Base-by-base conservation (phyloP, 2,888 invertebrate genomes). In the Harpalus rubripes region DNA sequence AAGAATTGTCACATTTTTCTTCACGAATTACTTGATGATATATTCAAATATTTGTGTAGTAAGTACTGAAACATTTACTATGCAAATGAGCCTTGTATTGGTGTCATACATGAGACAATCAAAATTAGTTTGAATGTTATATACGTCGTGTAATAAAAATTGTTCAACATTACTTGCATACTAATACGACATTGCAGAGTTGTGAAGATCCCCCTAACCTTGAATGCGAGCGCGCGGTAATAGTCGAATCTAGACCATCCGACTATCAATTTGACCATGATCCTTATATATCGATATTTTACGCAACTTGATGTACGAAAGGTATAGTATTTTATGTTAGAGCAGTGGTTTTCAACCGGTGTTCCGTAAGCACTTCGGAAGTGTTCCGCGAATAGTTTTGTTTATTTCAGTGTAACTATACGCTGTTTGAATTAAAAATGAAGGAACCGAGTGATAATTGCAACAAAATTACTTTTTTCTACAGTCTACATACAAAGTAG, bases 191-290 rank as follows among this genome's bases (percentile, higher is more conserved):
- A 52, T 52, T 52, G 44, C 44, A 12, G 44, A 52, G 44, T 5
- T 32, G 32, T 52, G 44, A 52, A 52, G 44, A 52, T 52, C 44
- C 44, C 44, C n/a, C 26, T 65, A 68, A 81, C 81, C 81, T 81
- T 81, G 81, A 81, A 44, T 68, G 44, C 81, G 65, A 81, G 81
- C 65, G 68, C 65, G 41, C 63, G 39, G 81, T 81, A 81, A 68
- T 81, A 81, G 65, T 32, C 63, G 65, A 81, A 81, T 63, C 65
- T 81, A 81, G 81, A 52, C 52, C 81, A 81, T 52, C 81, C 81
- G 81, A 65, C 81, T 65, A 81, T 65, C 41, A 81, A 52, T 81
- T 26, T 81, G 81, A 52, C 81, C 81, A 65, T 81, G 81, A 81
- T 81, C 81, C 65, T 65, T 81, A 81, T 81, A 81, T 81, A 44